Percentiles rank a stretch among this genome's conserved stretches.
These are phyloP conservation scores for Caenorhabditis wallacei DNA, from an alignment of 2,888 invertebrate species.

Conservation along the genomic window DNA sequence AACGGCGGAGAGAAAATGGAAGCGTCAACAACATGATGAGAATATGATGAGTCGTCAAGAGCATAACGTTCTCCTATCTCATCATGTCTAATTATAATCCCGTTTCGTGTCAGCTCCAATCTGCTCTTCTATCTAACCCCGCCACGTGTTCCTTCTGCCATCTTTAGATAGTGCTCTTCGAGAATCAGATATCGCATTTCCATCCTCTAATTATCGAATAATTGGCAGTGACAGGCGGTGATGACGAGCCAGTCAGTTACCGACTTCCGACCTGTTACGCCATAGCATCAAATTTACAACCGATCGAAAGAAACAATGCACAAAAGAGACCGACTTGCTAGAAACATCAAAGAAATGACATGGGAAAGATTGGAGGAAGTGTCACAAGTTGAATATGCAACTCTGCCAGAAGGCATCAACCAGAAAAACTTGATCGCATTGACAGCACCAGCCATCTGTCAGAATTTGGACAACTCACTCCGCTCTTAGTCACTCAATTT, in stretches of 20 bases:
- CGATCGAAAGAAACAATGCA: slow-evolving; percentile 19
- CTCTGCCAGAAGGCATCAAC: slow-evolving; percentile 28
- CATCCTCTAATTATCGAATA: slow-evolving; percentile 51
- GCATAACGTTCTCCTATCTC: slow-evolving; percentile 55
- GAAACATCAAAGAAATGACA: slow-evolving; percentile 45
- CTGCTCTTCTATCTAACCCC: slow-evolving; percentile 17
- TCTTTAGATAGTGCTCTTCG: slow-evolving; percentile 2
- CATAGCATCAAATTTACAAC: slow-evolving; percentile 63
- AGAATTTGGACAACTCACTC: slow-evolving; percentile 44
- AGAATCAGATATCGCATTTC: slow-evolving; percentile 44
- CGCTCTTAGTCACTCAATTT: slow-evolving; percentile 1
- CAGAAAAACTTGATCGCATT: slow-evolving; percentile 40
- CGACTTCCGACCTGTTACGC: slow-evolving; percentile 64
- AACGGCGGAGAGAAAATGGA: slow-evolving; percentile 32
- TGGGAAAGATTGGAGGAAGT: slow-evolving; percentile 1
- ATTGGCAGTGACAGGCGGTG: slow-evolving; percentile 54
- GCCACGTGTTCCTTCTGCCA: slow-evolving; percentile 42
- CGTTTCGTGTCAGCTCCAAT: slow-evolving; percentile 59
- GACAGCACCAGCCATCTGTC: slow-evolving; percentile 51
- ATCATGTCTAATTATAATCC: slow-evolving; percentile 63
- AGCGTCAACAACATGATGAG: slow-evolving; percentile 62
- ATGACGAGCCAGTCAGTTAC: slow-evolving; percentile 40
- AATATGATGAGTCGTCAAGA: slow-evolving; percentile 52
- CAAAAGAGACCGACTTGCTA: slow-evolving; percentile 33
- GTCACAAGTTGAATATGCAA: slow-evolving; percentile 40